Evolutionary conservation across 2,888 invertebrate genomes (phyloP).

Genomic region (Caenorhabditis parvicauda): DNA sequence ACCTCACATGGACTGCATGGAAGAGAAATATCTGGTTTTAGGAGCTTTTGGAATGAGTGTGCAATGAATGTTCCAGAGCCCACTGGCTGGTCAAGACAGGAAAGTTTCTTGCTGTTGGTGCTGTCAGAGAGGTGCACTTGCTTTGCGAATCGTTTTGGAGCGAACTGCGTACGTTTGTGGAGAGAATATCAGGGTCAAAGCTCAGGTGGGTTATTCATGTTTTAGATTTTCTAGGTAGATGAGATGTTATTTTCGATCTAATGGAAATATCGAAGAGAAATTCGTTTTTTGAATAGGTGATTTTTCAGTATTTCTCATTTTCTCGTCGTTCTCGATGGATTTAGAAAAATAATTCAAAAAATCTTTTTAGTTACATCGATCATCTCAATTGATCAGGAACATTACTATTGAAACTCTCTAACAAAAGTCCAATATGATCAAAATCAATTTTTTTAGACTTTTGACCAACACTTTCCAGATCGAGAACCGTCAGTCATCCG

Average conservation of each 20-base stretch:
- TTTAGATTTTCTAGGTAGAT: neutral
- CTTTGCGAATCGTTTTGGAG: conserved; percentile 73
- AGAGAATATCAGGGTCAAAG: conserved; percentile 53
- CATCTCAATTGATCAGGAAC: too few relatives aligned
- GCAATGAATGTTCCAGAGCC: conserved; percentile 67
- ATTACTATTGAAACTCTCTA: too few relatives aligned
- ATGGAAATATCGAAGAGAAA: neutral
- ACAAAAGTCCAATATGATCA: too few relatives aligned
- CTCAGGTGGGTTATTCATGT: conserved; percentile 69
- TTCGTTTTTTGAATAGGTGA: neutral
- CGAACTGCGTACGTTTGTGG: conserved; percentile 73
- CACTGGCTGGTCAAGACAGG: conserved; percentile 71
- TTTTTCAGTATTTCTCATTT: neutral
- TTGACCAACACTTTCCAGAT: conserved; percentile 24
- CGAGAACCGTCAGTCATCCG: conserved; percentile 38
- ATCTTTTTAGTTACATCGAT: neutral
- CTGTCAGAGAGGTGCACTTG: conserved; percentile 74
- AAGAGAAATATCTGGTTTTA: conserved; percentile 75
- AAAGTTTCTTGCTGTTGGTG: conserved; percentile 74
- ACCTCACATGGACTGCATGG: conserved; percentile 79
- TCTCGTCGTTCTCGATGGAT: neutral
- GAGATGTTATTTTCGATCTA: too few relatives aligned
- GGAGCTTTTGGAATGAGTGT: neutral
- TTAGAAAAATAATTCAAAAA: neutral
- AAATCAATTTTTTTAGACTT: too few relatives aligned